Evolutionary conservation across 2,797 vertebrate genomes (phyloP), one percentile per base, ranked within the genome.

Genomic region (Bucorvus abyssinicus): DNA sequence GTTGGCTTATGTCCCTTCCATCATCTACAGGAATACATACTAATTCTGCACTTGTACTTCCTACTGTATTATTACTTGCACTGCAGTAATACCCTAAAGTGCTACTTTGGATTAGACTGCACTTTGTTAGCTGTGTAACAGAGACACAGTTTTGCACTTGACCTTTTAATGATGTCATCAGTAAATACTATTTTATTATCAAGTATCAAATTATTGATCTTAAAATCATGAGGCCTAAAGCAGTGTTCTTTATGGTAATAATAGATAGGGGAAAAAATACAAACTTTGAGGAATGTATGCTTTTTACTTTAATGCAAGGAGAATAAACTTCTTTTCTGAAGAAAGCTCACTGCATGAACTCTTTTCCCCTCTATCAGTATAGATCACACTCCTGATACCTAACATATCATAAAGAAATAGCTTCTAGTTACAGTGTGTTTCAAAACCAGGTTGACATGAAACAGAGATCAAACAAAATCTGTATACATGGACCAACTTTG

Each of bases 381-480:
- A 75, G 76, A 96, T 90, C 88, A 89, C 47, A 73, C 63, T 95
- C 69, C 71, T 94, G 84, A 87, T 94, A 93, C 87, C 84, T 92
- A 94, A 92, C 90, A 70, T 88, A 94, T 63, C 84, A 89, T 82
- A 77, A 91, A 87, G 93, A 90, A 95, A 36, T 75, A 96, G 60
- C 42, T 92, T 87, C 88, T 96, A 94, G 95, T 94, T 95, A 73
- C 20, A 2, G 34, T 94, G 40, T 87, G 90, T 97, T 95, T 97
- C 96, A 96, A 96, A 96, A 87, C 53, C 86, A 93, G 81, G 90
- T 79, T 96, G 96, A 97, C 93, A 95, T 53, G 90, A 96, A 90
- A 57, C 55, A 34, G 94, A 97, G 96, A 97, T 97, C 96, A 97
- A 97, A 97, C 96, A 96, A 96, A 96, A 87, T 83, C 96, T 95